Evolutionary conservation across 2,113 vertebrate genomes (phyloP).

Genomic region (Siniperca knerii): DNA sequence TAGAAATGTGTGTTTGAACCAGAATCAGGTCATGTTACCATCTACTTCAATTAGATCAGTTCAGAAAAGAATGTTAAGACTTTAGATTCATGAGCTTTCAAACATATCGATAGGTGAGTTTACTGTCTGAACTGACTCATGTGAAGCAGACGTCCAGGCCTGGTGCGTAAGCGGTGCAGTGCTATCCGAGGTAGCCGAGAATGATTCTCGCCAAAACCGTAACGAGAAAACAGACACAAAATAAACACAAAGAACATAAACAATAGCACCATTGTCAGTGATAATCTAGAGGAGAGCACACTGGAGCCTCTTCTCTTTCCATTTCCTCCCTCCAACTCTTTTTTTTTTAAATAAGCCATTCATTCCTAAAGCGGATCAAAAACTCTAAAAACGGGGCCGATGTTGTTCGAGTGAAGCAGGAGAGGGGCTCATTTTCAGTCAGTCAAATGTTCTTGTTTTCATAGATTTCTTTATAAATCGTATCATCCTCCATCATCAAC

Average conservation of each 20-base stretch:
- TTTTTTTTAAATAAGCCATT: conserved; percentile 23
- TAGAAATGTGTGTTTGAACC: conserved; percentile 5
- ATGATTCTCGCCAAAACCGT: conserved; percentile 67
- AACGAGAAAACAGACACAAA: conserved; percentile 48
- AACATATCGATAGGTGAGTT: background rate
- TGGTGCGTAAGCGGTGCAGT: conserved; percentile 35
- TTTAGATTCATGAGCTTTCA: background rate
- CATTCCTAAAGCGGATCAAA: conserved; percentile 42
- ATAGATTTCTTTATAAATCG: conserved; percentile 34
- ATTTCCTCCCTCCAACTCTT: conserved; percentile 39
- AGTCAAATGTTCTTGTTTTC: conserved; percentile 60
- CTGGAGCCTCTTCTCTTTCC: conserved; percentile 41
- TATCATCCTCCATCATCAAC: conserved; percentile 31
- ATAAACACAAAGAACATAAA: conserved; percentile 74
- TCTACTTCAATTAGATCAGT: conserved; percentile 16
- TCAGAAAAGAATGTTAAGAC: background rate
- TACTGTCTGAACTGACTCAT: conserved; percentile 3
- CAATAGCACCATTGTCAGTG: conserved; percentile 89
- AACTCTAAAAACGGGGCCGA: conserved; percentile 1
- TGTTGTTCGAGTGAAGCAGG: conserved; percentile 30
- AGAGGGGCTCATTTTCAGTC: conserved; percentile 65
- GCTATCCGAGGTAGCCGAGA: conserved; percentile 88
- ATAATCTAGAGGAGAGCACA: conserved; percentile 66
- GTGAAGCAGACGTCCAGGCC: background rate
- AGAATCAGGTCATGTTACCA: background rate